phyloP scores from a whole-genome alignment of 2,113 vertebrate genomes.

The Piliocolobus tephrosceles region DNA sequence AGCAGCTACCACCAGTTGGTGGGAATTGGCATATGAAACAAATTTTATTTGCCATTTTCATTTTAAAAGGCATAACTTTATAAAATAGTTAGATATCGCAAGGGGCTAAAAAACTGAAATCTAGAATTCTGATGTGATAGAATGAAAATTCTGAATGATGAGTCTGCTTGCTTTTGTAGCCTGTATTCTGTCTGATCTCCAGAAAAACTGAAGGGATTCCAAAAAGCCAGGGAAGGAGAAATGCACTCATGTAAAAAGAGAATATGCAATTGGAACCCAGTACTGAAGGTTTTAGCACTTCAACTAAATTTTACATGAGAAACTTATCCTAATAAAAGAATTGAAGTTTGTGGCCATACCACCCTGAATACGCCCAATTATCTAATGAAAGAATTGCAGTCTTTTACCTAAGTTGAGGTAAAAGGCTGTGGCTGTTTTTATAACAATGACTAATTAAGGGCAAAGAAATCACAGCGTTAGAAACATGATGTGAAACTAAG shows the following conservation, averaged over 20 bases:
- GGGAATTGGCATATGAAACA: background rate
- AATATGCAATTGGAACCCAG: constrained; percentile 9
- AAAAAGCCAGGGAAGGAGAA: constrained; percentile 12
- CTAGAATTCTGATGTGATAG: constrained; percentile 48
- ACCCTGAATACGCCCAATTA: too few relatives aligned
- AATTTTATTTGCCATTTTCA: constrained; percentile 33
- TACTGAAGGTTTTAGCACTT: background rate
- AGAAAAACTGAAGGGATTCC: constrained; percentile 43
- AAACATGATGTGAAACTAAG: constrained; percentile 7
- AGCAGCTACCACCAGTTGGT: constrained; percentile 21
- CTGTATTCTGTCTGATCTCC: constrained; percentile 71
- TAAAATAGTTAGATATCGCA: constrained; percentile 60
- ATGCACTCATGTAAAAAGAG: constrained; percentile 46
- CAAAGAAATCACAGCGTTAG: background rate
- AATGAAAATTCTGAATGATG: constrained; percentile 64
- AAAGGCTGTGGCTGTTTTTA: background rate
- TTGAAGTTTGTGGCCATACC: background rate
- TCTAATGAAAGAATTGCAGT: background rate
- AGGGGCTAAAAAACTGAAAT: constrained; percentile 39
- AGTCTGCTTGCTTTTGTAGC: constrained; percentile 61
- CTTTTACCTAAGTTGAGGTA: constrained; percentile 3
- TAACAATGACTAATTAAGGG: constrained; percentile 26
- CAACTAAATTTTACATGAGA: constrained; percentile 44
- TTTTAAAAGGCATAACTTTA: constrained; percentile 60
- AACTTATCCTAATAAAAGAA: constrained; percentile 33